Conservation (phyloP, 2,113 vertebrate genomes). For the Cyanoderma ruficeps region DNA sequence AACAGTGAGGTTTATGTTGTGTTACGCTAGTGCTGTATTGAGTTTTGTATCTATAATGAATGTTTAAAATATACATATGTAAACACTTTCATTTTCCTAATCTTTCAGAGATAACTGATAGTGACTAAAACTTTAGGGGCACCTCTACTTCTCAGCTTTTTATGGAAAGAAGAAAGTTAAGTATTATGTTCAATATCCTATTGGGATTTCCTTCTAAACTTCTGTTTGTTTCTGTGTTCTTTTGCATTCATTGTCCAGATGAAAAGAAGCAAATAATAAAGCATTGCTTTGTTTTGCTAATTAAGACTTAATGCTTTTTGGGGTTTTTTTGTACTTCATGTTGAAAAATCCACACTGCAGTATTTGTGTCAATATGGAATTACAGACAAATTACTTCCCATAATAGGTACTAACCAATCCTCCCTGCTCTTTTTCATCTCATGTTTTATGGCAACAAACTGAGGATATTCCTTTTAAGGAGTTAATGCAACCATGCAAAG, state of each 20-base stretch:
- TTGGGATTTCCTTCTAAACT: slow-evolving; percentile 65
- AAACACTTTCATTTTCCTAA: slow-evolving; percentile 50
- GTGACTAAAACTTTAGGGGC: slow-evolving; percentile 47
- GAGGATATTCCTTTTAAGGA: not conserved
- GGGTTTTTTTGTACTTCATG: not conserved
- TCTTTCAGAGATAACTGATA: slow-evolving; percentile 45
- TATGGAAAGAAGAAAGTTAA: slow-evolving; percentile 59
- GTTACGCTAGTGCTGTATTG: slow-evolving; percentile 61
- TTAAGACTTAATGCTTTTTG: slow-evolving; percentile 28
- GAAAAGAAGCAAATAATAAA: slow-evolving; percentile 69
- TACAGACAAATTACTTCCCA: not conserved
- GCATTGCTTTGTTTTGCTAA: slow-evolving; percentile 75
- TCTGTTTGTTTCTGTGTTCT: slow-evolving; percentile 66
- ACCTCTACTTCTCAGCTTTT: slow-evolving; percentile 55
- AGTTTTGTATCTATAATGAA: slow-evolving; percentile 64
- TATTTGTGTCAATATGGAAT: not conserved
- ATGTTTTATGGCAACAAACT: not conserved
- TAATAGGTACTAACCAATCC: not conserved
- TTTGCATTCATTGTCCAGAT: slow-evolving; percentile 65
- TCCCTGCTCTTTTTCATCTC: not conserved
- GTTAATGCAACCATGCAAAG: not conserved
- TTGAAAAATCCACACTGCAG: not conserved
- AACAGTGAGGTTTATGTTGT: slow-evolving; percentile 48
- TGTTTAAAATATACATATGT: slow-evolving; percentile 43
- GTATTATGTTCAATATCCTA: slow-evolving; percentile 7